Conservation (phyloP, 2,113 vertebrate genomes). For the Salminus brasiliensis region DNA sequence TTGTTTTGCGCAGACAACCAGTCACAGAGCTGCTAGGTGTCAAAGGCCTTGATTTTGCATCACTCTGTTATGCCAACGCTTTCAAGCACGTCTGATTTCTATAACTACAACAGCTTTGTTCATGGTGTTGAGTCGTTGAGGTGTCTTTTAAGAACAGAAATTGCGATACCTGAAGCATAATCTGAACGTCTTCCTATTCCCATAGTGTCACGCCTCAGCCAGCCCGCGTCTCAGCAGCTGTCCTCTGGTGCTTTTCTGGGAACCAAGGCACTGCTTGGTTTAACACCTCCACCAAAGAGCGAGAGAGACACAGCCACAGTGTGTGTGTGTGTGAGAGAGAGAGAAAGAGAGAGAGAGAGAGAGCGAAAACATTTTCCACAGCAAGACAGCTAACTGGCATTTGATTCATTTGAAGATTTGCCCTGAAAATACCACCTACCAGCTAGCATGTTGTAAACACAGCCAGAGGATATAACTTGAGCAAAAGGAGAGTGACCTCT, state of each 20-base stretch:
- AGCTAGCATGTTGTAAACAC: slow-evolving; percentile 82
- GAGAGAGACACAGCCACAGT: neutral
- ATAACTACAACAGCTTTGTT: no score
- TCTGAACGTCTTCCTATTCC: slow-evolving; percentile 1
- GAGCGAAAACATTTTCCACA: slow-evolving; percentile 36
- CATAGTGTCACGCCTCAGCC: neutral
- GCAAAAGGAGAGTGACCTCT: slow-evolving; percentile 81
- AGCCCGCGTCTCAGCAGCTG: neutral
- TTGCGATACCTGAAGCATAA: slow-evolving; percentile 28
- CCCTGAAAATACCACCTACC: slow-evolving; percentile 81
- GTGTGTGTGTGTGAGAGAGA: slow-evolving; percentile 8
- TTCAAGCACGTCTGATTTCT: neutral
- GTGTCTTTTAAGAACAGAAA: neutral
- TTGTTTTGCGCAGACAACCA: neutral
- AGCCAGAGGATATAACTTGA: slow-evolving; percentile 83
- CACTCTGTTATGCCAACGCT: neutral
- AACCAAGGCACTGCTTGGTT: slow-evolving; percentile 39
- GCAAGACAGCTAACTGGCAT: slow-evolving; percentile 20
- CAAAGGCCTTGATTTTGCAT: neutral
- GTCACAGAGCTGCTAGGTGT: neutral
- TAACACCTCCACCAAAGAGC: slow-evolving; percentile 37
- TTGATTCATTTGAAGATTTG: slow-evolving; percentile 63
- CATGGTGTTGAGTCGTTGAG: neutral
- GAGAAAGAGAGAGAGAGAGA: slow-evolving; percentile 15
- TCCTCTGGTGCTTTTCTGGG: slow-evolving; percentile 2